These are phyloP conservation scores for Anthoscopus minutus DNA, from an alignment of 2,113 vertebrate species.

Conservation along the genomic window DNA sequence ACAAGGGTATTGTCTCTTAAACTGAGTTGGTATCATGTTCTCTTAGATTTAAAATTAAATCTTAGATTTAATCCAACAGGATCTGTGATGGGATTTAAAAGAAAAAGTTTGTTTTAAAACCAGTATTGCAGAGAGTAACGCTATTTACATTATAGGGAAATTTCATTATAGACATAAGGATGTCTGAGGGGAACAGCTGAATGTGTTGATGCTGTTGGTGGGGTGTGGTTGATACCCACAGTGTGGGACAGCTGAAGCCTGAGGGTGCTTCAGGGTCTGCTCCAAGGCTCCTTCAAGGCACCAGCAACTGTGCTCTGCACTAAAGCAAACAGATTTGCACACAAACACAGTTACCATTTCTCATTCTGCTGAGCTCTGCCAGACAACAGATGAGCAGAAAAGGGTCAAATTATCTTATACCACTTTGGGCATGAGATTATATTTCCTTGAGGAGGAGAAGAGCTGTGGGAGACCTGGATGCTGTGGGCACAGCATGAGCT, in stretches of 20 bases:
- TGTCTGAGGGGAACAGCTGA: background rate
- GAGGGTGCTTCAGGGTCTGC: background rate
- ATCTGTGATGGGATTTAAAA: background rate
- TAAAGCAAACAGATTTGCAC: background rate
- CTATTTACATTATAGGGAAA: background rate
- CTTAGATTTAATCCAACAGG: background rate
- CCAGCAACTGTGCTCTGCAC: background rate
- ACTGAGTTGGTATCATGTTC: background rate
- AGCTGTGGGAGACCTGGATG: background rate
- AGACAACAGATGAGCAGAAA: background rate
- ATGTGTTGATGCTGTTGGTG: background rate
- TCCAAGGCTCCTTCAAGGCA: background rate
- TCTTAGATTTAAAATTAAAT: background rate
- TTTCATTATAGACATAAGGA: background rate
- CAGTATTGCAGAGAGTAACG: background rate
- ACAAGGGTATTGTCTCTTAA: background rate
- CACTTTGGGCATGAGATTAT: background rate
- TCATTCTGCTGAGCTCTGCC: background rate
- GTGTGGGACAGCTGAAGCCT: background rate
- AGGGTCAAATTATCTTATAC: background rate
- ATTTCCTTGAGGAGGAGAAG: background rate
- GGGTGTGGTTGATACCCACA: background rate
- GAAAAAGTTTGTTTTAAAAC: background rate
- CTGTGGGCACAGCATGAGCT: rapidly evolving
- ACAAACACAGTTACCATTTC: background rate